Evolutionary conservation across 1,140 invertebrate species (phyloP), one percentile per base, ranked within the genome.

Genomic region (Micrasema longulum): DNA sequence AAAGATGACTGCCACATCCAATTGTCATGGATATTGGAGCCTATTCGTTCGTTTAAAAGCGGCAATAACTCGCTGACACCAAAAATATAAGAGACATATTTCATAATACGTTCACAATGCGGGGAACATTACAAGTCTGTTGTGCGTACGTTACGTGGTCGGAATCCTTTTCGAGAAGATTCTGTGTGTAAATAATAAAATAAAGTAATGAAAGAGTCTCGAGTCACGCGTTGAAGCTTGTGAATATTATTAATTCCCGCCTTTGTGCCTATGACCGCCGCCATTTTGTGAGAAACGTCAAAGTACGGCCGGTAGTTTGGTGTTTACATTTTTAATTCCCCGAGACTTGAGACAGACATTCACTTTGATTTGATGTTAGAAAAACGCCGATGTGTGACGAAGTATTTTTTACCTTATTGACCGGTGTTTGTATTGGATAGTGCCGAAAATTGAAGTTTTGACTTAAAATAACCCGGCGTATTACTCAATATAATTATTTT

Each of bases 1-100:
- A 72, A 72, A 72, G 71, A 31, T 53, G 35, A 53, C 38, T 38
- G 38, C 60, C 71, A 72, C 55, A 16, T 53, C 12, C 41, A 64
- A 68, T 72, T 72, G 71, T 72, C 52, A 72, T 72, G 71, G 71
- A 72, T 72, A 72, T 68, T 36, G 62, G 52, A 35, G 23, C 50
- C 50, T 57, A 72, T 72, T 72, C 63, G 70, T 53, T 47, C 60
- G 36, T 18, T 55, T 43, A 41, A 60, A 69, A 69, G 67, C 67
- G 67, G 67, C 60, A 5, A 36, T 5, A 23, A 12, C 16, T n/a
- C 60, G 60, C 31, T 66, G 64, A 52, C 64, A 66, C 64, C 64
- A 52, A 52, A 52, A 52, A 66, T 66, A 53, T 66, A 22, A n/a
- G 9, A 31, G 22, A 43, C 62, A 70, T 70, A 60, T 70, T 50